Conservation (phyloP, 2,797 vertebrate species). For the Danio aesculapii region DNA sequence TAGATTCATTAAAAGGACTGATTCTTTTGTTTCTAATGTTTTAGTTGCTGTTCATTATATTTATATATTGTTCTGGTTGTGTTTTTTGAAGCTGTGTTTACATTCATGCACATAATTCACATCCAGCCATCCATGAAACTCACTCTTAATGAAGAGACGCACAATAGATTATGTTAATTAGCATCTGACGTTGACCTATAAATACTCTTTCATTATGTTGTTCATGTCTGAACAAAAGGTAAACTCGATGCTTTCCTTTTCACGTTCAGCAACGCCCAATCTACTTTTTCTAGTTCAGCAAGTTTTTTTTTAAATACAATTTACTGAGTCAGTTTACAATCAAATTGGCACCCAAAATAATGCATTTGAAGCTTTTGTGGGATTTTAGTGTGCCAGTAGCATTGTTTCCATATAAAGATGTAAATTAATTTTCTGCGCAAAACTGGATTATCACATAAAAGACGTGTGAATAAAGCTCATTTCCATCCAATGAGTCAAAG, state of each 20-base stretch:
- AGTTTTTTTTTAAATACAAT: too few species aligned
- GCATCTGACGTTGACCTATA: background rate
- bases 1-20: background rate
- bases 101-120: constrained; percentile 33
- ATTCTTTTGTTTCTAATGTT: background rate
- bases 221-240: constrained; percentile 2
- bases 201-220: constrained; percentile 8
- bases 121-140: constrained; percentile 45
- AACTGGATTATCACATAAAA: too few species aligned
- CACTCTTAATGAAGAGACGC: background rate
- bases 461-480: too few species aligned
- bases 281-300: background rate
- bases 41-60: constrained; percentile 13
- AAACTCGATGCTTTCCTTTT: background rate
- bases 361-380: background rate
- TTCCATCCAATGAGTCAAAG: too few species aligned
- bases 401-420: too few species aligned
- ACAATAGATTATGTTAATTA: constrained; percentile 42
- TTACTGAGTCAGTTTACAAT: background rate
- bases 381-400: background rate
- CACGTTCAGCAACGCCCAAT: background rate
- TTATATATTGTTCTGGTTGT: background rate
- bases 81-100: background rate
- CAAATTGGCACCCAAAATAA: background rate
- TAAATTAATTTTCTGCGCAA: too few species aligned